phyloP scores from a whole-genome alignment of 1,140 invertebrate genomes.

The Eupeodes corollae region DNA sequence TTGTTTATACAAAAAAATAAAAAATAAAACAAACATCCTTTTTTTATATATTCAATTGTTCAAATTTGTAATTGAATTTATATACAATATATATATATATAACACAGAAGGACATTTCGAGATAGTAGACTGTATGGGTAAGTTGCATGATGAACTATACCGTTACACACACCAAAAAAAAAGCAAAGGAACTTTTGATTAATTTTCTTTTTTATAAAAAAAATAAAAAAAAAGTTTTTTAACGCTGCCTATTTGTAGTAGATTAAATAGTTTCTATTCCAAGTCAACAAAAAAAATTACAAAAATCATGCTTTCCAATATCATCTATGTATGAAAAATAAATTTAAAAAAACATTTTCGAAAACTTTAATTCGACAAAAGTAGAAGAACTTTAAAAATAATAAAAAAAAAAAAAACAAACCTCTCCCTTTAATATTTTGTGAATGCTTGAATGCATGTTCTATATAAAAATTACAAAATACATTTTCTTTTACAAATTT shows the following conservation, averaged over 20 bases:
- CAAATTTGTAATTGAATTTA: too few relatives aligned
- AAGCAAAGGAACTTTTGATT: constrained; percentile 3
- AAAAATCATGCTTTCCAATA: not conserved
- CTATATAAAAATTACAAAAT: too few relatives aligned
- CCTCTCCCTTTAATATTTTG: too few relatives aligned
- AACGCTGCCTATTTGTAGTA: not conserved
- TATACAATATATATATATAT: not conserved
- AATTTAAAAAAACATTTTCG: too few relatives aligned
- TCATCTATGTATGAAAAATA: not conserved
- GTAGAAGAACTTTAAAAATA: too few relatives aligned
- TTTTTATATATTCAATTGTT: too few relatives aligned
- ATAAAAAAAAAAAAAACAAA: too few relatives aligned
- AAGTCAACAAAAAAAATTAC: not conserved
- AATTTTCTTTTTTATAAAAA: not conserved
- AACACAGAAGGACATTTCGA: constrained; percentile 55
- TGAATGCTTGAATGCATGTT: too few relatives aligned
- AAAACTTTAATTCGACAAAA: too few relatives aligned
- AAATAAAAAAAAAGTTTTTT: not conserved
- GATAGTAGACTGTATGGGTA: constrained; percentile 65
- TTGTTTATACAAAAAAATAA: too few relatives aligned
- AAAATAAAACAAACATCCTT: too few relatives aligned
- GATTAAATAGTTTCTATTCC: not conserved
- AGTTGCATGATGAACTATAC: constrained; percentile 41
- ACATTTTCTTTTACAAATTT: too few relatives aligned
- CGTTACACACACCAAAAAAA: constrained; percentile 9